Base-by-base conservation (phyloP, 2,113 vertebrate genomes). In the Stictonetta naevosa region DNA sequence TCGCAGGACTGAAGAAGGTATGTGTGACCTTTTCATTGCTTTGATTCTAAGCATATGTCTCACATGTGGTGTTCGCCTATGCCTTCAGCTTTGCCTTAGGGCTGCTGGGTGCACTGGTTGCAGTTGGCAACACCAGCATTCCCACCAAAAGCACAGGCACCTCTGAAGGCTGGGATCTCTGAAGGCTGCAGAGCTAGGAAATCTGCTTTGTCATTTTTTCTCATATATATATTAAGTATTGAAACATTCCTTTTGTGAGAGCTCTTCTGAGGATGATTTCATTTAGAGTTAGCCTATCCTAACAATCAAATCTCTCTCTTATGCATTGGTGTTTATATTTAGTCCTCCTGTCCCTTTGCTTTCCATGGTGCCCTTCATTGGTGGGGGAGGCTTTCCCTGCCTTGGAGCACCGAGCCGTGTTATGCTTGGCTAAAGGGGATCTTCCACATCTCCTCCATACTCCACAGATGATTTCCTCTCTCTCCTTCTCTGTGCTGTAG, bases 101-200 rank as follows among this genome's bases (percentile, higher is more conserved):
- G 20, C 55, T 73, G 8, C 13, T 7, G 7, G 19, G 25, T 4
- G 11, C 26, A 26, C 33, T 28, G 19, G 58, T 6, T 40, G n/a
- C 55, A 69, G 26, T 5, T 0, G 0, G 26, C 18, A 90, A 13
- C 40, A 40, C 13, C 25, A 11, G 25, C 14, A 42, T 26, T 20
- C 10, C 33, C 1, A 3, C 1, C 26, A 48, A 9, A 4, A 53
- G 33, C 1, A 0, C 8, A 36, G 33, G 13, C 0, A 2, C 7
- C 13, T 59, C 53, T 55, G 42, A 80, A 48, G 3, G 0, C 1
- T 29, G 12, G 8, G 22, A 36, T 31, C 40, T 40, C 40, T 13
- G 40, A 40, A 40, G 40, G 6, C 11, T 67, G 28, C 38, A 78
- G 5, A 11, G 21, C 2, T 2, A 3, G 22, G 16, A 85, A 78